A percentile compares a stretch with the other conserved stretches of the same genome.
Conservation (phyloP, 2,113 vertebrate species). For the Aphyosemion australe region DNA sequence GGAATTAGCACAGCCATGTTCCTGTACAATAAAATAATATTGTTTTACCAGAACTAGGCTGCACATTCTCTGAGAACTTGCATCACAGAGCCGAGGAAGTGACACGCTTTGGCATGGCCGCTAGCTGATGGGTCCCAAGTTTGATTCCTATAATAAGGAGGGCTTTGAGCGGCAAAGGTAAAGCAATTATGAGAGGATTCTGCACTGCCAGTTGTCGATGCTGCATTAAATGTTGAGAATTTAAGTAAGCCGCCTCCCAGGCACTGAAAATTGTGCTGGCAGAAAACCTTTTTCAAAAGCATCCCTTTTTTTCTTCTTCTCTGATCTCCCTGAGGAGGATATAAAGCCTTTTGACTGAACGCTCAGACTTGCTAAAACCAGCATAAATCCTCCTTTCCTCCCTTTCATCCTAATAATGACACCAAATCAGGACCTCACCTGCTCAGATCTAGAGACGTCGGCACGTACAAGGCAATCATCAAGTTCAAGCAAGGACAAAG, state of each 20-base stretch:
- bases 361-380: constrained; percentile 72
- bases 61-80: constrained; percentile 54
- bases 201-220: constrained; percentile 40
- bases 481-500: constrained; percentile 57
- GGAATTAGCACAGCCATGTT: constrained; percentile 78
- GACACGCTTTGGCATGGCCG: constrained; percentile 49
- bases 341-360: constrained; percentile 60
- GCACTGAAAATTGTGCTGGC: constrained; percentile 61
- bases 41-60: constrained; percentile 78
- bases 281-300: constrained; percentile 60
- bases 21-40: constrained; percentile 80
- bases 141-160: constrained; percentile 61
- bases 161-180: constrained; percentile 62
- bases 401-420: constrained; percentile 65
- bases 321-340: constrained; percentile 68
- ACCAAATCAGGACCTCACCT: constrained; percentile 64
- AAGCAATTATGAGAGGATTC: constrained; percentile 68
- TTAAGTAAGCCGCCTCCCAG: constrained; percentile 66
- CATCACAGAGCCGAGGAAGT: constrained; percentile 54
- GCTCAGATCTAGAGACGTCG: constrained; percentile 34
- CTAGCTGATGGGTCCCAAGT: constrained; percentile 47
- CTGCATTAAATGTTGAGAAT: constrained; percentile 58
- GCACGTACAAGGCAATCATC: constrained; percentile 39
- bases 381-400: constrained; percentile 62
- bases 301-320: constrained; percentile 47